Percentiles rank a stretch among this genome's conserved stretches.
Conservation (phyloP, 2,113 vertebrate genomes). For the Corythaixoides concolor region DNA sequence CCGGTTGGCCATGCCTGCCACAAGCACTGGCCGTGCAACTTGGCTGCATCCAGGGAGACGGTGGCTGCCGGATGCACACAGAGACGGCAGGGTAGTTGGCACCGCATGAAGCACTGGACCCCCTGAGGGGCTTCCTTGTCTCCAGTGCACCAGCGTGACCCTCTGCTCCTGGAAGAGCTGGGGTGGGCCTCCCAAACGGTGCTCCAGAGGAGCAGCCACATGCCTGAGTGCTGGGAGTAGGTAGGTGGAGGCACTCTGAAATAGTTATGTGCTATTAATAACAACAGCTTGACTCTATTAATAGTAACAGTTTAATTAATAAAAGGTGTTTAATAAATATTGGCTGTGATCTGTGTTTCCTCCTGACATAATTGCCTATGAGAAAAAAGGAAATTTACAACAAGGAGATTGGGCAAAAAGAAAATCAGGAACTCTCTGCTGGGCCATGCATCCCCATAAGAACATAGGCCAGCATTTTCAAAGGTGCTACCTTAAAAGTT, state of each 20-base stretch:
- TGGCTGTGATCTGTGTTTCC: background rate
- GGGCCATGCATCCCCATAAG: background rate
- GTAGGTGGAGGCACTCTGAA: background rate
- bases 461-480: background rate
- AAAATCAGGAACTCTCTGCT: background rate
- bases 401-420: background rate
- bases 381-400: background rate
- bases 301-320: background rate
- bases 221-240: background rate
- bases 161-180: background rate
- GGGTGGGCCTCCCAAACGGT: background rate
- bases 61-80: accelerated
- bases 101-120: background rate
- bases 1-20: accelerated
- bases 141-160: background rate
- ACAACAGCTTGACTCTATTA: background rate
- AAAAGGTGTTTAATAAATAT: background rate
- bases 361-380: background rate
- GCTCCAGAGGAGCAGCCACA: accelerated
- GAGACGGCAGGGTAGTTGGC: too few species aligned
- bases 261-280: background rate
- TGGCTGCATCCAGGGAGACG: accelerated
- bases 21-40: background rate
- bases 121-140: background rate
- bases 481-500: background rate